Percentiles rank a stretch among this genome's conserved stretches.
Evolutionary conservation across 2,797 vertebrate genomes (phyloP).

Genomic region (Smutsia gigantea): DNA sequence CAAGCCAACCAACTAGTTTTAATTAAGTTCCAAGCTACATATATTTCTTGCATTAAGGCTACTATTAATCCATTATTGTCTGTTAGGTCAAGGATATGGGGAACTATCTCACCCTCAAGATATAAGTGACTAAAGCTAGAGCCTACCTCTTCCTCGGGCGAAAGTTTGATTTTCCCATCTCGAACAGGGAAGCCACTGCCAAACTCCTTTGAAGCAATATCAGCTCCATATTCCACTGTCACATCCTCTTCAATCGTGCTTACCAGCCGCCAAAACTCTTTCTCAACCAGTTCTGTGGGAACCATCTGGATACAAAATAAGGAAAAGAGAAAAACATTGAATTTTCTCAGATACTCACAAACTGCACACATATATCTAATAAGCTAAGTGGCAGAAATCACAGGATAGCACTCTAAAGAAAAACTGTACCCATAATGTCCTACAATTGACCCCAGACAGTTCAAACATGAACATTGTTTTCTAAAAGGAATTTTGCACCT

Average conservation of each 20-base stretch:
- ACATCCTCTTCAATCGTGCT: slow-evolving; percentile 99
- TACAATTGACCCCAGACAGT: background rate
- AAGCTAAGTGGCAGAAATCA: background rate
- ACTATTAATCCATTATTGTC: background rate
- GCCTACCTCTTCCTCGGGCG: slow-evolving; percentile 94
- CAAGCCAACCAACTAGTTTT: background rate
- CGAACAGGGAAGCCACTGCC: slow-evolving; percentile 97
- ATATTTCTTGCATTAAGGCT: background rate
- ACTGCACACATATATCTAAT: background rate
- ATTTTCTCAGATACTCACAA: background rate
- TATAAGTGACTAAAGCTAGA: background rate
- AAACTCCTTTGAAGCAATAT: slow-evolving; percentile 99
- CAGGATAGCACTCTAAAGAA: background rate
- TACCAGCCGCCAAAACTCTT: slow-evolving; percentile 98
- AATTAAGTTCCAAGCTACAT: background rate
- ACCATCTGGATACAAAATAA: slow-evolving; percentile 92
- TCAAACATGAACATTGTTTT: background rate
- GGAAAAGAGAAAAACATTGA: background rate
- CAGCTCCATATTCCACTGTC: slow-evolving; percentile 98
- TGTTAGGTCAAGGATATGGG: background rate
- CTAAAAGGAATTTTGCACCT: background rate
- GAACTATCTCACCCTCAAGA: no score
- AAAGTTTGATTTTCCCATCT: slow-evolving; percentile 92
- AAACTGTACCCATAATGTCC: background rate
- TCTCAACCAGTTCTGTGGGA: slow-evolving; percentile 98